These are phyloP conservation scores for Limnephilus rhombicus DNA, from an alignment of 2,888 invertebrate genomes.

Conservation along the genomic window DNA sequence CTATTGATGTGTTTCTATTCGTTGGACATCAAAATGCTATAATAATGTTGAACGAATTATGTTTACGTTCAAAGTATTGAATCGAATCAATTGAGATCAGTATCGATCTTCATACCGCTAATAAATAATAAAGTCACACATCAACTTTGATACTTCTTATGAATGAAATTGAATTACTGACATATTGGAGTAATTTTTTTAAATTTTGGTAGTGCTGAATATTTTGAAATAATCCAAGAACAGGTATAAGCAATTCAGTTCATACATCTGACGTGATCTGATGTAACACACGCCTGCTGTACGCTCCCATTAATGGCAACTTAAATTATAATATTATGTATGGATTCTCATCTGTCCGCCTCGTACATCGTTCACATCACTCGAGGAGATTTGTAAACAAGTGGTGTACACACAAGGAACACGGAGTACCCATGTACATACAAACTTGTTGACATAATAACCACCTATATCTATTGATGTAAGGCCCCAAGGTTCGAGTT, in stretches of 20 bases:
- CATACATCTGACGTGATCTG: not conserved
- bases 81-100: not conserved
- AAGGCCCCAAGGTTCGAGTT: not conserved
- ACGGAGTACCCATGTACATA: not conserved
- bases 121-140: not conserved
- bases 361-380: not conserved
- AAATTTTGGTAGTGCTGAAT: not conserved
- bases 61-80: not conserved
- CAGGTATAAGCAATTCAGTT: not conserved
- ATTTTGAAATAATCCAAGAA: not conserved
- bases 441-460: not conserved
- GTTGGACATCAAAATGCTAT: no score
- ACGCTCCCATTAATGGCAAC: not conserved
- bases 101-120: not conserved
- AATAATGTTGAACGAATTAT: not conserved
- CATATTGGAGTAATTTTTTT: not conserved
- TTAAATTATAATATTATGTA: conserved; percentile 1
- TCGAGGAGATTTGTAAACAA: not conserved
- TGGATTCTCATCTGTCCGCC: not conserved
- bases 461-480: not conserved
- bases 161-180: not conserved
- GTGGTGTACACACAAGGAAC: not conserved
- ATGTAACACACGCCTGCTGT: not conserved
- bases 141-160: not conserved
- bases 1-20: no score